Percentiles rank a stretch among this genome's conserved stretches.
These are phyloP conservation scores for Matsumyia berberina DNA, from an alignment of 2,888 invertebrate species.

Conservation along the genomic window DNA sequence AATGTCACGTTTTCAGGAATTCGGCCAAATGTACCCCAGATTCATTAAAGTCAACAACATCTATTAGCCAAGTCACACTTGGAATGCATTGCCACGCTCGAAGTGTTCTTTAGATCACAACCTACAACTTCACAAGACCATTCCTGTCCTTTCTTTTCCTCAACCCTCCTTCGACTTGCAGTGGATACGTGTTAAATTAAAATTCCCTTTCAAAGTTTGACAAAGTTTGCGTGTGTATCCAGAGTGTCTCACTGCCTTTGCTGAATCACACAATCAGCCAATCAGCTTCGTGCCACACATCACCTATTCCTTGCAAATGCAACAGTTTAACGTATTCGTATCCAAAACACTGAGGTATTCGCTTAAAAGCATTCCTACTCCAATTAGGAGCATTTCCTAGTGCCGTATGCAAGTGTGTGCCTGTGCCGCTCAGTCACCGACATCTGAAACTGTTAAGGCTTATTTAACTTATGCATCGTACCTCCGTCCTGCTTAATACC, in stretches of 20 bases:
- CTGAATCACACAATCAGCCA: neutral
- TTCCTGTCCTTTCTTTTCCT: too few species aligned
- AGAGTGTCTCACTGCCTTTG: neutral
- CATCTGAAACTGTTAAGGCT: conserved; percentile 60
- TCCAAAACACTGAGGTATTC: conserved; percentile 9
- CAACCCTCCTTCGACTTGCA: too few species aligned
- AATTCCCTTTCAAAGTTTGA: too few species aligned
- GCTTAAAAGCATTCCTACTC: conserved; percentile 7
- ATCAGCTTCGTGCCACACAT: neutral
- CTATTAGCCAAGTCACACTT: too few species aligned
- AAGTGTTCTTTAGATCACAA: neutral
- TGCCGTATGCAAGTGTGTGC: conserved; percentile 26
- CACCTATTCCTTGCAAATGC: conserved; percentile 8
- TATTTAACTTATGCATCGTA: conserved; percentile 37
- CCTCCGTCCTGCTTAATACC: conserved; percentile 13
- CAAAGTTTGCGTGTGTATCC: neutral
- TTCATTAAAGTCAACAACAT: too few species aligned
- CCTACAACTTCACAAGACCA: too few species aligned
- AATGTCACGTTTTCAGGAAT: too few species aligned
- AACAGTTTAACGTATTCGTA: conserved; percentile 22
- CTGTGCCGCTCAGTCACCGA: conserved; percentile 49
- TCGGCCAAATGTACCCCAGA: too few species aligned
- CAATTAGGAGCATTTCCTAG: conserved; percentile 59
- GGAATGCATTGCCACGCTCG: too few species aligned
- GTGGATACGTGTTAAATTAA: too few species aligned